A percentile compares a stretch with the other conserved stretches of the same genome.
Conservation (phyloP, 2,113 vertebrate genomes). For the Carollia perspicillata region DNA sequence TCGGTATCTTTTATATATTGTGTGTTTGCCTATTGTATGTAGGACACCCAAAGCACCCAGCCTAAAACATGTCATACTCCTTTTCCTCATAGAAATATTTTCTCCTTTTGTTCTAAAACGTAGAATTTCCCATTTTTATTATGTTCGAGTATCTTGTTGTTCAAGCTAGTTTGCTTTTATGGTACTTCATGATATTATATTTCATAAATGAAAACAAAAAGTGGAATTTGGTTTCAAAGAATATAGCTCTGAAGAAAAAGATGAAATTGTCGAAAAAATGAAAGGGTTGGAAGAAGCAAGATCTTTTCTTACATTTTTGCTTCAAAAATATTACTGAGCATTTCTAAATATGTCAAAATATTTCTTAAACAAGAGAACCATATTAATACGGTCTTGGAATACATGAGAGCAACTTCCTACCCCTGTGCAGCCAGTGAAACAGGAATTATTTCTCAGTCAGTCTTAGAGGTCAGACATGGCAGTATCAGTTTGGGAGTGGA, state of each 20-base stretch:
- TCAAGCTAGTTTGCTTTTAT: background rate
- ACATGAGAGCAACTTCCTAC: background rate
- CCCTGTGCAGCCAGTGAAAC: background rate
- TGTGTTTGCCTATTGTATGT: background rate
- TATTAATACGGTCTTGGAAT: background rate
- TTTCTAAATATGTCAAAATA: slow-evolving; percentile 18
- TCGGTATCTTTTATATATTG: background rate
- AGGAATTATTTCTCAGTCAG: background rate
- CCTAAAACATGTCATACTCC: background rate
- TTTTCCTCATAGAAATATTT: background rate
- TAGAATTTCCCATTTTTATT: background rate
- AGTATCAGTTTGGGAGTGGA: background rate
- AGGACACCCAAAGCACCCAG: background rate
- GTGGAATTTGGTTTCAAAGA: background rate
- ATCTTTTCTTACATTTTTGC: background rate
- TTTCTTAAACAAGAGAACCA: background rate
- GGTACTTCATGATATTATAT: background rate
- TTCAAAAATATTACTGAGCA: slow-evolving; percentile 7
- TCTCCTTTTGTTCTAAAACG: background rate
- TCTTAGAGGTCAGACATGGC: background rate
- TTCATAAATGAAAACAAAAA: background rate
- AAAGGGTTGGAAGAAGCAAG: background rate
- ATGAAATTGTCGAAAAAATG: background rate
- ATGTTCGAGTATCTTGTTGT: background rate
- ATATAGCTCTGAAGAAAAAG: background rate